These are phyloP conservation scores for Neoascia interrupta DNA, from an alignment of 2,888 invertebrate species.

Conservation along the genomic window DNA sequence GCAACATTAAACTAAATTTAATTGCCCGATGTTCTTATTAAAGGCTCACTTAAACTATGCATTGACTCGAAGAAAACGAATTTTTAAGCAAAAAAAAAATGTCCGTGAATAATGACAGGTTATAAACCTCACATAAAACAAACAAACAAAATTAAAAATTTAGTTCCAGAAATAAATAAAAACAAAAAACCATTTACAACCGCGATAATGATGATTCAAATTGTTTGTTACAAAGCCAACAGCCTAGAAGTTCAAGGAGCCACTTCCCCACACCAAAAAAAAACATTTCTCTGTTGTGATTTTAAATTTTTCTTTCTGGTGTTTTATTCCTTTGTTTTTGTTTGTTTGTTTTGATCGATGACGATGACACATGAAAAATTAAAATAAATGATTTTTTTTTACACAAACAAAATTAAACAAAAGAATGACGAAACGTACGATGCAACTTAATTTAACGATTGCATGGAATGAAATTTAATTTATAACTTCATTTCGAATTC, in stretches of 20 bases:
- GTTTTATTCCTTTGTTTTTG: neutral
- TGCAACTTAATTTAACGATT: too few species aligned
- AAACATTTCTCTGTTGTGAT: neutral
- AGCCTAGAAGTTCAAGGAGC: constrained; percentile 29
- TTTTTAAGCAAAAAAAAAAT: neutral
- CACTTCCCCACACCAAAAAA: neutral
- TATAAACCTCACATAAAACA: neutral
- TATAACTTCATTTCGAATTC: too few species aligned
- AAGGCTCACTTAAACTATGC: too few species aligned
- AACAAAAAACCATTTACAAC: neutral
- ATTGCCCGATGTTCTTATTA: too few species aligned
- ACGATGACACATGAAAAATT: too few species aligned
- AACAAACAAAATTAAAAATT: too few species aligned
- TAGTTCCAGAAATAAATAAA: too few species aligned
- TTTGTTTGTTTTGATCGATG: constrained; percentile 16
- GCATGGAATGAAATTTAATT: too few species aligned
- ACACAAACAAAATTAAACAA: too few species aligned
- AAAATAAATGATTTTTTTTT: too few species aligned
- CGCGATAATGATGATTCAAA: constrained; percentile 18
- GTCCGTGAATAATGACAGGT: neutral
- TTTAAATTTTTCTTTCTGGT: neutral
- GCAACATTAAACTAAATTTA: too few species aligned
- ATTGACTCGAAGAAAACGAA: neutral
- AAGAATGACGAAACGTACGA: too few species aligned
- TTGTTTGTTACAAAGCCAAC: constrained; percentile 4